Conservation (phyloP, 1,140 invertebrate genomes). For the Drosophila fuyamai region DNA sequence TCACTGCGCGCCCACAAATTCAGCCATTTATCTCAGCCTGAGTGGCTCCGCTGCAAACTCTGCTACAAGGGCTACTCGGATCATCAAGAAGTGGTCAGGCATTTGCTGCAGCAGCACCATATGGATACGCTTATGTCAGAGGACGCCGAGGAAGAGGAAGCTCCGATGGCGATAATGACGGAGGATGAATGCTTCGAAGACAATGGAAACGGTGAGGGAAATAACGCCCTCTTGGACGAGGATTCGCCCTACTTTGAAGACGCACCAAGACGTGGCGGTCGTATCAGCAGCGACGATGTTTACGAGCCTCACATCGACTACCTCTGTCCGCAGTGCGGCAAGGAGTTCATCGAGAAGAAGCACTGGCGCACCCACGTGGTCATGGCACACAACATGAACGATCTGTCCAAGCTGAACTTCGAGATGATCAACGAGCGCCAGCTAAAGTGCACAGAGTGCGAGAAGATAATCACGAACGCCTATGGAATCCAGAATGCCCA, state of each 20-base stretch:
- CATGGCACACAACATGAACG: constrained; percentile 69
- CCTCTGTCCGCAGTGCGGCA: constrained; percentile 75
- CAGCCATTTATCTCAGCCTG: constrained; percentile 64
- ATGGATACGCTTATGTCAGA: constrained; percentile 53
- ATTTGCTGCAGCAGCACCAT: constrained; percentile 67
- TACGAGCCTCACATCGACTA: constrained; percentile 79
- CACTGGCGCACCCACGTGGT: constrained; percentile 78
- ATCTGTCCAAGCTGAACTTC: constrained; percentile 72
- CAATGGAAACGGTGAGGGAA: constrained; percentile 22
- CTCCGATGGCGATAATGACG: not conserved
- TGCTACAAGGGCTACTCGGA: constrained; percentile 67
- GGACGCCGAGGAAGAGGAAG: constrained; percentile 7
- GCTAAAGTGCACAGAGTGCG: constrained; percentile 72
- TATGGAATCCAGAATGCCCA: constrained; percentile 82
- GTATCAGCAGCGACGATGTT: constrained; percentile 64
- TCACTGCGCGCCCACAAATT: constrained; percentile 73
- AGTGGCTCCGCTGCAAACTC: constrained; percentile 76
- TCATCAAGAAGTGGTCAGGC: constrained; percentile 54
- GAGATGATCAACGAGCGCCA: constrained; percentile 70
- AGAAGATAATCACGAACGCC: constrained; percentile 79
- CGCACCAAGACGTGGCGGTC: constrained; percentile 55
- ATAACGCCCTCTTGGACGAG: constrained; percentile 41
- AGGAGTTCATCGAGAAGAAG: constrained; percentile 77
- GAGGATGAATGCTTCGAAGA: constrained; percentile 47
- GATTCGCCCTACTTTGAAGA: constrained; percentile 57